Percentiles rank a stretch among this genome's conserved stretches.
Evolutionary conservation across 2,113 vertebrate genomes (phyloP).

Genomic region (Mustela lutreola): DNA sequence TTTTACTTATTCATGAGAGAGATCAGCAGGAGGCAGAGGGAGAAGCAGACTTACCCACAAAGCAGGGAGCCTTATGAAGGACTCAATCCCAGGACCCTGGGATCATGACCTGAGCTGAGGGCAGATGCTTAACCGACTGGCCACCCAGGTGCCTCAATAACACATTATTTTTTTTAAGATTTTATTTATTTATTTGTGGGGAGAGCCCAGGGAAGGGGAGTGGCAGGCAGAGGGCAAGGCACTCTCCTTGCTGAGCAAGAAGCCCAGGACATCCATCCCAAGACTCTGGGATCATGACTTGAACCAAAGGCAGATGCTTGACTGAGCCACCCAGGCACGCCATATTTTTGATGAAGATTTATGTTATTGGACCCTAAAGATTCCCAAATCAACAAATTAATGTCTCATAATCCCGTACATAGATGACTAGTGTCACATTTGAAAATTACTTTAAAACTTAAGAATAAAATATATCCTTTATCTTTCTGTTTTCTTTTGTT

Average conservation of each 20-base stretch:
- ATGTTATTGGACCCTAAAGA: neutral
- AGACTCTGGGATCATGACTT: neutral
- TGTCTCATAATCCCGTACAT: constrained; percentile 3
- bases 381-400: neutral
- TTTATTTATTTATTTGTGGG: neutral
- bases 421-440: neutral
- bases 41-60: neutral
- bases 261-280: neutral
- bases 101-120: neutral
- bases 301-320: neutral
- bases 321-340: neutral
- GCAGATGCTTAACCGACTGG: neutral
- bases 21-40: too few relatives aligned
- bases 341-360: constrained; percentile 1
- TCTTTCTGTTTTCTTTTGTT: neutral
- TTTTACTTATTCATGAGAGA: neutral
- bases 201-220: neutral
- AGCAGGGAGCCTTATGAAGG: neutral
- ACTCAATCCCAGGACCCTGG: neutral
- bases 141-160: neutral
- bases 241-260: neutral
- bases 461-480: neutral
- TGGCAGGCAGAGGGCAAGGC: neutral
- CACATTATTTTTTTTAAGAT: neutral
- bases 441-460: constrained; percentile 38